A percentile compares a stretch with the other conserved stretches of the same genome.
Evolutionary conservation across 1,140 invertebrate genomes (phyloP).

Genomic region (Doryteuthis pealeii): DNA sequence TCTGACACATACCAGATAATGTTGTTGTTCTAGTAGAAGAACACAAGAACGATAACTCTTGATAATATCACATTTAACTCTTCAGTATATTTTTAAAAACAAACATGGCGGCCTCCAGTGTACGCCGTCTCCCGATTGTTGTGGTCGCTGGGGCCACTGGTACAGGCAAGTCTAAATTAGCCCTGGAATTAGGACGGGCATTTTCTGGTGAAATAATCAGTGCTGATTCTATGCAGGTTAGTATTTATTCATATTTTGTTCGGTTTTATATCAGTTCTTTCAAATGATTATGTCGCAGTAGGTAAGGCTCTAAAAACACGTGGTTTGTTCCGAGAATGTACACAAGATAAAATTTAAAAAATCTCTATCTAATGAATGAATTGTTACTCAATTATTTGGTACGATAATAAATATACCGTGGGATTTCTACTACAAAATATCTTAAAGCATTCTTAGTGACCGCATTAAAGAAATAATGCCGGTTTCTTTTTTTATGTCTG

Average conservation of each 20-base stretch:
- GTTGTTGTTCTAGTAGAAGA: too few relatives aligned
- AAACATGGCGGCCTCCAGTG: conserved; percentile 39
- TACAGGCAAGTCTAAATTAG: conserved; percentile 94
- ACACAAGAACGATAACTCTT: too few relatives aligned
- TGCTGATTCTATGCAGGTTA: conserved; percentile 98
- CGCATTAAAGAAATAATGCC: too few relatives aligned
- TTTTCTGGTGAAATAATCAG: conserved; percentile 96
- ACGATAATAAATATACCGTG: too few relatives aligned
- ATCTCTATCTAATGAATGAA: too few relatives aligned
- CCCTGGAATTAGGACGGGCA: conserved; percentile 83
- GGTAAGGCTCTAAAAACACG: neutral
- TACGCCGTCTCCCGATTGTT: conserved; percentile 70
- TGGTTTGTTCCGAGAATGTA: neutral
- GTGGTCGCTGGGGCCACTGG: conserved; percentile 94
- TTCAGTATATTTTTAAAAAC: neutral
- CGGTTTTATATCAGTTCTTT: neutral
- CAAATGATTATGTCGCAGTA: neutral
- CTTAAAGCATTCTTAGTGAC: too few relatives aligned
- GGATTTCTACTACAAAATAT: too few relatives aligned
- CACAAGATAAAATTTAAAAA: neutral
- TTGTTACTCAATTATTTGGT: too few relatives aligned
- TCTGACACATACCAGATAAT: too few relatives aligned
- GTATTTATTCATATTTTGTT: conserved; percentile 21
- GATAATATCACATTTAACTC: too few relatives aligned
- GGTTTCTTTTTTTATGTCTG: too few relatives aligned